Base-by-base conservation (phyloP, 2,888 invertebrate species). In the Leucania comma region DNA sequence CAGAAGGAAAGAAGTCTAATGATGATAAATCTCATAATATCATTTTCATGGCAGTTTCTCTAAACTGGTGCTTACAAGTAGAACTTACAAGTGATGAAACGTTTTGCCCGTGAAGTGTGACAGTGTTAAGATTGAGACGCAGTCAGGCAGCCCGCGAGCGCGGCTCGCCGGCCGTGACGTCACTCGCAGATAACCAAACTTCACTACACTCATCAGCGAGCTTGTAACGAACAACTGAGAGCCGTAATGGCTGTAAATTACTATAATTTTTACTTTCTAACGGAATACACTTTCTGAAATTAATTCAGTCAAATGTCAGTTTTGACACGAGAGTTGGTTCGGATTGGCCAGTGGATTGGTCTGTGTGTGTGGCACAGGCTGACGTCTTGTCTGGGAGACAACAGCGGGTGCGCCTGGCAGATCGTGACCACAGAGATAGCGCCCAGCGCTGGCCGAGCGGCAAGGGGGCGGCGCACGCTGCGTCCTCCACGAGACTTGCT, bases 181-280 rank as follows among this genome's bases (percentile, higher is more conserved):
- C 77, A 50, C 70, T 50, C 6, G n/a, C 14, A 56, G 32, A 56
- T 60, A 35, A 61, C 35, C 26, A 26, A 46, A 72, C 46, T 58
- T 71, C 29, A 57, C 51, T 9, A 61, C 12, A 35, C 42, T 53
- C 66, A 75, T 60, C 59, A 61, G 42, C n/a, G 17, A 60, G 51
- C 71, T 3, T 29, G 26, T 57, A 61, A 38, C 29, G 35, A 72
- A 72, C 53, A n/a, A 35, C 32, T 35, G 54, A 57, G 46, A 74
- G 32, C 26, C 22, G 17, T 50, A 54, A 62, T 42, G 35, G 20
- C 48, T 35, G 1, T 12, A 53, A 78, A 57, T 63, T 32, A 58
- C 60, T 79, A 29, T 38, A 54, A 46, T 61, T 26, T 46, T 53
- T 53, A 75, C 80, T 74, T 61, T 73, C 56, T 53, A 65, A 53